Evolutionary conservation across 2,113 vertebrate species (phyloP).

Genomic region (Melanerpes formicivorus): DNA sequence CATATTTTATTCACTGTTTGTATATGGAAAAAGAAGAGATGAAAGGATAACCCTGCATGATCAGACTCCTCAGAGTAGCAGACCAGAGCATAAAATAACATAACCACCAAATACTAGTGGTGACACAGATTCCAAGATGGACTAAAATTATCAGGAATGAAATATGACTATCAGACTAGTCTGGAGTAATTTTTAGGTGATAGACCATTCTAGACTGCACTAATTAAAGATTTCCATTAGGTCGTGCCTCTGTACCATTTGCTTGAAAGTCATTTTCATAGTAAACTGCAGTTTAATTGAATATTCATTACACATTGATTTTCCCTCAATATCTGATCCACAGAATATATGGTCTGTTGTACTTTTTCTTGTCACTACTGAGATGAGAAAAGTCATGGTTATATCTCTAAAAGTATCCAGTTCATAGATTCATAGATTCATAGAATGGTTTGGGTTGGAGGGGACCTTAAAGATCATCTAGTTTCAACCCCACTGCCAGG

Average conservation of each 20-base stretch:
- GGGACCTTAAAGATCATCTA: too few species aligned
- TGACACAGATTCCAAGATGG: background rate
- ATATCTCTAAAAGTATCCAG: background rate
- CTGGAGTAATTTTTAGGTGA: background rate
- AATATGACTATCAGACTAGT: background rate
- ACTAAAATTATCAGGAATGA: background rate
- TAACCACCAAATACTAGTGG: background rate
- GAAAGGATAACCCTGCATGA: background rate
- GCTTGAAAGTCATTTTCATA: background rate
- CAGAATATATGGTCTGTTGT: background rate
- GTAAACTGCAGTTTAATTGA: background rate
- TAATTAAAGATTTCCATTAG: background rate
- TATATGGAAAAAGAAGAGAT: background rate
- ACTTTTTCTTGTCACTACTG: background rate
- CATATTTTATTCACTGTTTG: background rate
- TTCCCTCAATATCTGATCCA: background rate
- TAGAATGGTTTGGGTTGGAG: too few species aligned
- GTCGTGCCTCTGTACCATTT: background rate
- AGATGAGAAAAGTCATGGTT: background rate
- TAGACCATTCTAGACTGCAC: background rate
- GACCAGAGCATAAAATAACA: background rate
- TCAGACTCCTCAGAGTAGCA: background rate
- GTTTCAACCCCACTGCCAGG: too few species aligned
- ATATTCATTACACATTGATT: background rate
- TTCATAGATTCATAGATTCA: background rate